These are phyloP conservation scores for Spodoptera frugiperda DNA, from an alignment of 1,140 invertebrate genomes.

Conservation along the genomic window DNA sequence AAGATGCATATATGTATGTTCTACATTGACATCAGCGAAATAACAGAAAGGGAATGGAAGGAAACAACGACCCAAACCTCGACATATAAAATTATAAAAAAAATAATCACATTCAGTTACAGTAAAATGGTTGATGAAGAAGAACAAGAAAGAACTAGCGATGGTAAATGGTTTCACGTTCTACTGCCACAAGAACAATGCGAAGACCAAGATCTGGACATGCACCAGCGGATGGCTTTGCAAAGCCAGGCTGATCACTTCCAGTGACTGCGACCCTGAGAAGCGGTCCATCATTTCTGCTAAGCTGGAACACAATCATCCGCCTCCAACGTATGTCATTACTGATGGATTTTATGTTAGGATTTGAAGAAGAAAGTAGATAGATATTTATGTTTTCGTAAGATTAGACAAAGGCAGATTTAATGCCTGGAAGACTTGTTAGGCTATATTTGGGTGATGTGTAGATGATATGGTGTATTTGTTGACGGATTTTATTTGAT, in stretches of 20 bases:
- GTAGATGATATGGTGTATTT: too few species aligned
- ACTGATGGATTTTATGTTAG: conserved; percentile 33
- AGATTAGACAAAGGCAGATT: too few species aligned
- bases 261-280: not conserved
- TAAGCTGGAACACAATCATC: conserved; percentile 26
- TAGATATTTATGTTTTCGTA: not conserved
- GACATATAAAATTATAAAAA: not conserved
- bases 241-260: conserved; percentile 33
- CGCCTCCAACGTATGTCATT: conserved; percentile 16
- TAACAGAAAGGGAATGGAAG: too few species aligned
- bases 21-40: too few species aligned
- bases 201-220: conserved; percentile 41
- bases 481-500: too few species aligned
- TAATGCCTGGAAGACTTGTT: too few species aligned
- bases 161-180: conserved; percentile 60
- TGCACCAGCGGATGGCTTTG: conserved; percentile 34
- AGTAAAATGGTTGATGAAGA: conserved; percentile 51
- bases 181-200: conserved; percentile 55
- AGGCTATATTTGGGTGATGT: too few species aligned
- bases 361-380: conserved; percentile 10
- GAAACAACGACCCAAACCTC: too few species aligned
- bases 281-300: conserved; percentile 4
- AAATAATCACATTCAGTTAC: conserved; percentile 19
- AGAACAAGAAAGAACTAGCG: conserved; percentile 53
- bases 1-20: too few species aligned